Evolutionary conservation across 2,888 invertebrate species (phyloP), one percentile per base, ranked within the genome.

Genomic region (Campaea margaritaria): DNA sequence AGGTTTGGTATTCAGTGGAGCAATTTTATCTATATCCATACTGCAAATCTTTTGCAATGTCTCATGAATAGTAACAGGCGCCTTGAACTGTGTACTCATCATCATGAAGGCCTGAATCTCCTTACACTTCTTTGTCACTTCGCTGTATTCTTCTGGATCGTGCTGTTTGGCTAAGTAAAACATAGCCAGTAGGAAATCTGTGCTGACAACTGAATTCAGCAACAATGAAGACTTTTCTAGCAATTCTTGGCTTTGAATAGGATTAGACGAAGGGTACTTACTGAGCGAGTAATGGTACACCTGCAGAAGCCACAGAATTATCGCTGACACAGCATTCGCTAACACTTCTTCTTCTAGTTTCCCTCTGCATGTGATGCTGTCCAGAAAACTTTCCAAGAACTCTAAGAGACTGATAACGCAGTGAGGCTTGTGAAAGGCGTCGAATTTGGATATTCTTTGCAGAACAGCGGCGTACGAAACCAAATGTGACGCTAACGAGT

Each of bases 391-490:
- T 80, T 97, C 96, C 31, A 98, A 87, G 76, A 99, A 96, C 73
- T 98, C 97, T 52, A 99, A 85, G 5, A 99, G 91, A 69, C 97
- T 96, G 15, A 96, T 93, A 42, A 98, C 95, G 82, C 99, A 99
- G 81, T 97, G 97, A 0, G 97, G 96, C 80, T 98, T 97, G 60
- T 96, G 95, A 76, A 96, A 95, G 49, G 97, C 96, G 71, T 97
- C 97, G 85, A 97, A 98, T 86, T 97, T 97, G 51, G 97, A 96
- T 62, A 99, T 96, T 75, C 97, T 95, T 77, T 96, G 96, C 28
- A 98, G 85, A 0, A 98, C 98, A 4, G 98, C 97, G 7, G 97
- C 97, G 82, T 97, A 97, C 0, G 98, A 98, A 0, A 99, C 97
- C 65, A 98, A 88, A 87, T 98, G 97, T 7, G 97, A 96, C 70